These are phyloP conservation scores for Phyllopteryx taeniolatus DNA, from an alignment of 2,113 vertebrate species.

Conservation along the genomic window DNA sequence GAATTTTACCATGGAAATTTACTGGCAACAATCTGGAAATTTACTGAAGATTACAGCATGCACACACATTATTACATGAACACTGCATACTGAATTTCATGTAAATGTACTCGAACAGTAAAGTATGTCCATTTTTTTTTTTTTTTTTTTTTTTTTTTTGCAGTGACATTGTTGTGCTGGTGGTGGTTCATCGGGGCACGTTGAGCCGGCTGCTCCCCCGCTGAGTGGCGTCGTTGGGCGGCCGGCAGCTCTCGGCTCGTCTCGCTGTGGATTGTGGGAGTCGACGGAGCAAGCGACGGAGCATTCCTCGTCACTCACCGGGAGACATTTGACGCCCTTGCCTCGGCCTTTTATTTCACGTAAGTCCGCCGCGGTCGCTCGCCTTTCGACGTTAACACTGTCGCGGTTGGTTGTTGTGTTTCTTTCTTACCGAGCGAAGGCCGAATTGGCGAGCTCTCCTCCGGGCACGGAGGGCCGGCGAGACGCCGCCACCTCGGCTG, in stretches of 20 bases:
- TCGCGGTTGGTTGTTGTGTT: neutral
- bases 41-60: no score
- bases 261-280: conserved; percentile 77
- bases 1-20: no score
- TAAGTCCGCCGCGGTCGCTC: neutral
- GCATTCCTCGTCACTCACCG: conserved; percentile 44
- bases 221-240: conserved; percentile 1
- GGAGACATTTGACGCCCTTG: conserved; percentile 45
- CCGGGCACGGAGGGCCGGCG: neutral
- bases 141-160: neutral
- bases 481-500: neutral
- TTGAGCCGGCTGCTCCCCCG: conserved; percentile 1
- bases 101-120: no score
- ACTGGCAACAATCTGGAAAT: no score
- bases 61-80: neutral
- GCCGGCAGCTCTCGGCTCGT: conserved; percentile 51
- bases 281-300: conserved; percentile 45
- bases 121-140: neutral
- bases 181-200: neutral
- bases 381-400: neutral
- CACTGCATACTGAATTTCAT: no score
- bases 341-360: conserved; percentile 15
- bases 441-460: neutral
- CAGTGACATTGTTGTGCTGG: neutral
- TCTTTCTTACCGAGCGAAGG: neutral